These are phyloP conservation scores for Morpho deidamia DNA, from an alignment of 2,888 invertebrate species.

Conservation along the genomic window DNA sequence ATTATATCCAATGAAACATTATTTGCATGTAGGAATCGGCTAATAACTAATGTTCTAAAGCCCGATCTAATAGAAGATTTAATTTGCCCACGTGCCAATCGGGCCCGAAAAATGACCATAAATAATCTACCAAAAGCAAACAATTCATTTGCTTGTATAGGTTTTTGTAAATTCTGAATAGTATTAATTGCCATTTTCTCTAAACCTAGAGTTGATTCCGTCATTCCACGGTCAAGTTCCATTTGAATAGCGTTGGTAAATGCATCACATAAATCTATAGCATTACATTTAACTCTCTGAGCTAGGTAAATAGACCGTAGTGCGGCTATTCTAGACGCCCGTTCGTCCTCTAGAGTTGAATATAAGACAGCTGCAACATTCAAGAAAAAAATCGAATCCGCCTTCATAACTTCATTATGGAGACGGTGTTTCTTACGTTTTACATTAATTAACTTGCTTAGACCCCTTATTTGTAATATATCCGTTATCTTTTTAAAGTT, in stretches of 20 bases:
- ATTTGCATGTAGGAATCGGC: slow-evolving; percentile 59
- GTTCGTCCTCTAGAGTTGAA: slow-evolving; percentile 49
- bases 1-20: slow-evolving; percentile 58
- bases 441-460: slow-evolving; percentile 35
- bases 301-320: slow-evolving; percentile 49
- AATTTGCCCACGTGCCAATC: slow-evolving; percentile 51
- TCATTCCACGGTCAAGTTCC: slow-evolving; percentile 55
- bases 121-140: slow-evolving; percentile 64
- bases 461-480: slow-evolving; percentile 39
- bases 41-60: slow-evolving; percentile 56
- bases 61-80: slow-evolving; percentile 53
- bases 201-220: slow-evolving; percentile 51
- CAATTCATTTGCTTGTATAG: slow-evolving; percentile 61
- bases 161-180: slow-evolving; percentile 42
- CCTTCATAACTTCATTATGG: slow-evolving; percentile 37
- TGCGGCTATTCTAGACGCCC: slow-evolving; percentile 43
- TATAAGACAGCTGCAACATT: slow-evolving; percentile 56
- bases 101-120: slow-evolving; percentile 57
- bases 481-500: slow-evolving; percentile 47
- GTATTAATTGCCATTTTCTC: slow-evolving; percentile 48
- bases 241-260: slow-evolving; percentile 67
- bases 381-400: slow-evolving; percentile 58
- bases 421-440: slow-evolving; percentile 42
- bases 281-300: slow-evolving; percentile 51
- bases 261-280: slow-evolving; percentile 62